A percentile compares a stretch with the other conserved stretches of the same genome.
phyloP scores from a whole-genome alignment of 2,888 invertebrate genomes.

The Ceratothoa steindachneri region DNA sequence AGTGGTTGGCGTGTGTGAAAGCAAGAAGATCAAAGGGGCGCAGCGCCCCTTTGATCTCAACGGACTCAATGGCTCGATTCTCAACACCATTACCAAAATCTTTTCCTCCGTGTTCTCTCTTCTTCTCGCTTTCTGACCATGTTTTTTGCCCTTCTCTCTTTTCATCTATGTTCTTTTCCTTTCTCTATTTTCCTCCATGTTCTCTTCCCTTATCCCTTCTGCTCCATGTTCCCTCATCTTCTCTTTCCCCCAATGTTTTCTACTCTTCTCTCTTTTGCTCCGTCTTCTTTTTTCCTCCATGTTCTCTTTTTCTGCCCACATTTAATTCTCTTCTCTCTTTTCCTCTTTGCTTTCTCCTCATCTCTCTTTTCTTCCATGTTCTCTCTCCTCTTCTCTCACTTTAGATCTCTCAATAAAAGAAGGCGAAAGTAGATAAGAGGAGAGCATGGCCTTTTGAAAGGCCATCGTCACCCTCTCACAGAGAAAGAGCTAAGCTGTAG shows the following conservation, averaged over 20 bases:
- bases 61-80: no score
- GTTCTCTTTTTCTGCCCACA: not conserved
- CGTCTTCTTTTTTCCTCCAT: not conserved
- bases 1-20: no score
- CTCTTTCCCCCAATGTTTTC: not conserved
- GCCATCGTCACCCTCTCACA: no score
- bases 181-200: not conserved
- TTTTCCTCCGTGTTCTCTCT: no score
- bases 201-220: not conserved
- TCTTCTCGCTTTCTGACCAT: not conserved
- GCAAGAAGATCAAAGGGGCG: no score
- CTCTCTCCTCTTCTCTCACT: not conserved
- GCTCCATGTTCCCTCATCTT: not conserved
- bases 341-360: slow-evolving; percentile 3
- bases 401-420: no score
- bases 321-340: not conserved
- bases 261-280: not conserved
- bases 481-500: no score
- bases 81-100: no score
- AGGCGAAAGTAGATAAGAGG: no score
- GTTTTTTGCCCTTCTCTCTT: not conserved
- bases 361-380: slow-evolving; percentile 3
- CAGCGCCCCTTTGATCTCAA: no score
- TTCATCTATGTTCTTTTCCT: not conserved
- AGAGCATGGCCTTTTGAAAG: no score